Percentiles rank a stretch among this genome's conserved stretches.
Evolutionary conservation across 2,888 invertebrate species (phyloP).

Genomic region (Dusona sp.): DNA sequence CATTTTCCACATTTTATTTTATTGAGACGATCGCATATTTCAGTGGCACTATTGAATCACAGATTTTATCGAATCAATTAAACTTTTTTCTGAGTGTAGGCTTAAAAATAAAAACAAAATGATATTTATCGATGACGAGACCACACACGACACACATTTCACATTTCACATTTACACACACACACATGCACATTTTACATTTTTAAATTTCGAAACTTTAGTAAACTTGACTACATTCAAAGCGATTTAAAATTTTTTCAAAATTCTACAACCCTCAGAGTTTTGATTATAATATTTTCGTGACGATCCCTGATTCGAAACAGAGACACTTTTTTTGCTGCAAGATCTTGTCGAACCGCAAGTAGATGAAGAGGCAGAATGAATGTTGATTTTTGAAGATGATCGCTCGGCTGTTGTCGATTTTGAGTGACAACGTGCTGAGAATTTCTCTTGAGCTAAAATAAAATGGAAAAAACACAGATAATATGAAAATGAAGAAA

Average conservation of each 20-base stretch:
- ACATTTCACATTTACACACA: no score
- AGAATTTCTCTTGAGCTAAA: conserved; percentile 39
- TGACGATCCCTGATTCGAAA: conserved; percentile 19
- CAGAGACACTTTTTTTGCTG: conserved; percentile 2
- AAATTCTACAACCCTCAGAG: conserved; percentile 12
- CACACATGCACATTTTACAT: no score
- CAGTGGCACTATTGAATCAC: no score
- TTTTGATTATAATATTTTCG: conserved; percentile 15
- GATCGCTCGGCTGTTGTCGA: not conserved
- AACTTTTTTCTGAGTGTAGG: no score
- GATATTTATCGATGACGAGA: not conserved
- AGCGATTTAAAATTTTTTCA: conserved; percentile 1
- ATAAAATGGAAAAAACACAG: not conserved
- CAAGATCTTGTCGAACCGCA: conserved; percentile 19
- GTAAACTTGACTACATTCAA: not conserved
- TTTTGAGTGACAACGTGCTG: not conserved
- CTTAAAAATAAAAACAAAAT: not conserved
- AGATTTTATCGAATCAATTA: no score
- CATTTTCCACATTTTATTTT: no score
- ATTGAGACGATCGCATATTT: no score
- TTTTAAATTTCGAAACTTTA: not conserved
- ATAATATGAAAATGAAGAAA: not conserved
- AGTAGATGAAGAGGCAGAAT: not conserved
- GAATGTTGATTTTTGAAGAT: not conserved
- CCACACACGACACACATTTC: no score